Base-by-base conservation (phyloP, 2,113 vertebrate genomes). In the Pseudorectes ferrugineus region DNA sequence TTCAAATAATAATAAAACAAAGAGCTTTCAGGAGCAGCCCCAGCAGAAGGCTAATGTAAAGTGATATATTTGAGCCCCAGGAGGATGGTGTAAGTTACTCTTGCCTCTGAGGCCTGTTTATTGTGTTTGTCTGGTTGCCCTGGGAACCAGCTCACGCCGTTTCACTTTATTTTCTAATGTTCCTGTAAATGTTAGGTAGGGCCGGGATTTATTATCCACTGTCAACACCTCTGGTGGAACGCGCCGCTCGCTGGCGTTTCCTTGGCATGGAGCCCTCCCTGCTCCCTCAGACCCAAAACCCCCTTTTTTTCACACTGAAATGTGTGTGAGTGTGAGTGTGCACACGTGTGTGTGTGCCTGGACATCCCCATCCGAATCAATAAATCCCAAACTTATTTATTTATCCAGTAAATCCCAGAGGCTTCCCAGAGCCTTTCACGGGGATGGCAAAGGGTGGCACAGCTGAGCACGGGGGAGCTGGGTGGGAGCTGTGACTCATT, bases 81-180 rank as follows among this genome's bases (percentile, higher is more conserved):
- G 96, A 97, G 97, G 52, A 96, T 85, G 97, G 98, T 98, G 97
- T 98, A 98, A 97, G 97, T 98, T 98, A 97, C 97, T 95, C 95
- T 96, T 96, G 98, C 97, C 97, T 96, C 96, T 97, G 98, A 63
- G 73, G 96, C 96, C 97, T 98, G 97, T 98, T 98, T 98, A 98
- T 98, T 98, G 98, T 98, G 98, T 98, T 98, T 98, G 98, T 98
- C 98, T 98, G 98, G 98, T 98, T 98, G 97, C 97, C 98, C 97
- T 85, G 97, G 98, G 96, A 98, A 98, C 98, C 90, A 97, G 72
- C 97, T 97, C 98, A 97, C 96, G 97, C 98, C 97, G 97, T 98
- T 98, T 98, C 97, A 97, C 98, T 98, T 97, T 97, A 97, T 98
- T 98, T 98, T 98, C 98, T 97, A 98, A 98, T 94, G 97, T 98